phyloP scores from a whole-genome alignment of 2,888 invertebrate species.

The Drosophila cognata region DNA sequence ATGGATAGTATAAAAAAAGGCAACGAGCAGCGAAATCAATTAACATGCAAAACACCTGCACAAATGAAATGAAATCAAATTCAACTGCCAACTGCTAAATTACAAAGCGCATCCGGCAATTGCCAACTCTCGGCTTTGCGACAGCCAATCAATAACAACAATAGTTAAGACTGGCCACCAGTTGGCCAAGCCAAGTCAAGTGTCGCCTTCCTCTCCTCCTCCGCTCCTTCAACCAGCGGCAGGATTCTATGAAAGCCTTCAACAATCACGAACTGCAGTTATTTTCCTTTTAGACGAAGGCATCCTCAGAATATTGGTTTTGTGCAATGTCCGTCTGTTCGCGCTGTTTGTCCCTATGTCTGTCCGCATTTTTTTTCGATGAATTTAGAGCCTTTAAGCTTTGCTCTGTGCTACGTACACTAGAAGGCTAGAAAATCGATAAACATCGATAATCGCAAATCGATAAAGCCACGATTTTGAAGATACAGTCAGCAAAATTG shows the following conservation, averaged over 20 bases:
- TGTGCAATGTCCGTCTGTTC: neutral
- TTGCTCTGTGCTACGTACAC: neutral
- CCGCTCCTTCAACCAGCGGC: neutral
- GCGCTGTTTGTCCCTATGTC: neutral
- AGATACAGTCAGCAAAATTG: neutral
- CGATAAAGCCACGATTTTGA: neutral
- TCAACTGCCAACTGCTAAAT: slow-evolving; percentile 15
- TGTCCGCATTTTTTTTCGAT: too few species aligned
- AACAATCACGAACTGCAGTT: neutral
- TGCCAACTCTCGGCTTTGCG: neutral
- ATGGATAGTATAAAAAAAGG: slow-evolving; percentile 1
- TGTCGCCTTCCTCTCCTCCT: neutral
- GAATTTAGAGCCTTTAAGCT: too few species aligned
- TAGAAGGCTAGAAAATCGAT: neutral
- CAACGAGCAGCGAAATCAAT: slow-evolving; percentile 63
- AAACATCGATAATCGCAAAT: neutral
- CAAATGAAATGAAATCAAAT: slow-evolving; percentile 67
- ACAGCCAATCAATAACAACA: slow-evolving; percentile 51
- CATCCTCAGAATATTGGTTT: neutral
- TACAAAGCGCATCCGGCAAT: slow-evolving; percentile 22
- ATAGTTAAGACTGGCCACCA: slow-evolving; percentile 35
- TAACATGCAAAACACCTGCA: slow-evolving; percentile 75
- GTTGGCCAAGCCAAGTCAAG: slow-evolving; percentile 7
- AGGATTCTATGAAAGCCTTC: too few species aligned
- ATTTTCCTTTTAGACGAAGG: neutral